Evolutionary conservation across 2,888 invertebrate species (phyloP), one percentile per base, ranked within the genome.

Genomic region (Villa cingulata): DNA sequence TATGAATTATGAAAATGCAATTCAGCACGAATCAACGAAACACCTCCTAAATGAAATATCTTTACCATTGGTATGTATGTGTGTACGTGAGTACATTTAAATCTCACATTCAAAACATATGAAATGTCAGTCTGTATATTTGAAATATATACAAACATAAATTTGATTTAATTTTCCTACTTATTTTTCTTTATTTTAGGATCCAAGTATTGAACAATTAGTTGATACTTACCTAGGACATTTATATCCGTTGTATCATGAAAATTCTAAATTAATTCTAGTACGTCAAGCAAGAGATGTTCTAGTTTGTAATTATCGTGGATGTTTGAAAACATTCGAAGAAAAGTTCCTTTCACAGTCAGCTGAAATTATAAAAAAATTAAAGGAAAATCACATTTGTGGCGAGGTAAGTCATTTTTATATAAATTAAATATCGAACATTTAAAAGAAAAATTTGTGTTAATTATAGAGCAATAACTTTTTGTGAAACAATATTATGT

Each of bases 241-340:
- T 55, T 72, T 80, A 61, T 81, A 80, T 66, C 72, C 75, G 53
- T 73, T 77, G 60, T 79, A 76, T 61, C 60, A 56, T 54, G 70
- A 72, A 53, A 69, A 72, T 58, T 74, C 75, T 49, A 71, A 73
- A 58, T 72, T 74, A 59, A 73, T 77, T 59, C 71, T 83, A 62
- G 73, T 80, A 56, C 73, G 80, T 47, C 81, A 82, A 69, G 82
- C 82, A 46, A 73, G 81, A 58, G 79, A 81, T 65, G 70, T 81
- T 51, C 73, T 82, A 56, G 76, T 79, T 45, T 77, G 78, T 61
- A 74, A 74, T 56, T 82, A 77, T 66, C 75, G 74, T 54, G 80
- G 80, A 41, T 76, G 78, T 64, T 63, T 81, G 59, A 70, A 70
- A 53, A 70, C 71, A 57, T 82, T 82, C 64, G 77, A 80, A 61